Evolutionary conservation across 2,113 vertebrate genomes (phyloP).

Genomic region (Hucho hucho): DNA sequence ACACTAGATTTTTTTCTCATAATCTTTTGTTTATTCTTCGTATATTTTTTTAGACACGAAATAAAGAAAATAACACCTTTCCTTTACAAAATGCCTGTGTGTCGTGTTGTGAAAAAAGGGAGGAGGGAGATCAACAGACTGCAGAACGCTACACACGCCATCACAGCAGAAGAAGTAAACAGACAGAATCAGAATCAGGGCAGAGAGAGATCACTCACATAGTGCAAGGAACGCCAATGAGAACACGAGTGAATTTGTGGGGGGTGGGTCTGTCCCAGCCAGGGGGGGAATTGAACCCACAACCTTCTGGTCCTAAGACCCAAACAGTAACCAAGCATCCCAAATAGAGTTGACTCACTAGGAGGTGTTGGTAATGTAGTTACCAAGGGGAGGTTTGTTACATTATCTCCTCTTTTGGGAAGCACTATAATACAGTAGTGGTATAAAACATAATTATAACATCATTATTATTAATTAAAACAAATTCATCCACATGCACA

Average conservation of each 20-base stretch:
- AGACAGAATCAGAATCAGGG: constrained; percentile 35
- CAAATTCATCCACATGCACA: constrained; percentile 9
- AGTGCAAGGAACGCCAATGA: constrained; percentile 52
- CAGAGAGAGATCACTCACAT: constrained; percentile 39
- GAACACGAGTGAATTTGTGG: constrained; percentile 32
- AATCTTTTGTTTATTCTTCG: constrained; percentile 68
- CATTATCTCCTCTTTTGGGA: not conserved
- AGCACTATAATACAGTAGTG: constrained; percentile 13
- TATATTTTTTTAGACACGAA: constrained; percentile 67
- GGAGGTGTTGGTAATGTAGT: constrained; percentile 27
- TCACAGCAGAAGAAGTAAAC: constrained; percentile 52
- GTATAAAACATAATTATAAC: not conserved
- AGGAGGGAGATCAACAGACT: constrained; percentile 47
- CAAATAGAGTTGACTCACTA: constrained; percentile 12
- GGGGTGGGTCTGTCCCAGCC: constrained; percentile 17
- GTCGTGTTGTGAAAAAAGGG: constrained; percentile 65
- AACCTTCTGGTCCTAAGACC: constrained; percentile 29
- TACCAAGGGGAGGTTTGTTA: constrained; percentile 28
- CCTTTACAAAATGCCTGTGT: constrained; percentile 69
- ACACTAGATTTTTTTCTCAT: constrained; percentile 27
- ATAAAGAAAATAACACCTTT: constrained; percentile 59
- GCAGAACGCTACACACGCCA: constrained; percentile 51
- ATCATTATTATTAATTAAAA: too few relatives aligned
- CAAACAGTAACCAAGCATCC: constrained; percentile 12
- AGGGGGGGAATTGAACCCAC: constrained; percentile 15